Percentiles rank a stretch among this genome's conserved stretches.
Conservation (phyloP, 2,113 vertebrate genomes). For the Prochilodus magdalenae region DNA sequence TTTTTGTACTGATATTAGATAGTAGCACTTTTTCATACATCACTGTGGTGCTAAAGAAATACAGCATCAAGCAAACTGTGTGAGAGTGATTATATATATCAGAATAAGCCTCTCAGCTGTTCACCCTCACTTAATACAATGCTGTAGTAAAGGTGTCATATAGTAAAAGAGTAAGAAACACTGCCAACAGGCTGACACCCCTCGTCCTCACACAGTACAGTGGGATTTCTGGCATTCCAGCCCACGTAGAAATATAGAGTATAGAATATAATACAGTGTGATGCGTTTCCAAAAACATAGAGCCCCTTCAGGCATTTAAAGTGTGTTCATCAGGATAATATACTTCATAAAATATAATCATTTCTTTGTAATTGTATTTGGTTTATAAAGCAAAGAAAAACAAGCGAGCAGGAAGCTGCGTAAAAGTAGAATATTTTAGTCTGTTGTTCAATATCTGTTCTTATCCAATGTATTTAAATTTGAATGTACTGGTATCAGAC, state of each 20-base stretch:
- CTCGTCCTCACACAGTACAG: not conserved
- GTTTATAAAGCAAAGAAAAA: not conserved
- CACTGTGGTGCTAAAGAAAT: no score
- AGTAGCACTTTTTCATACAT: no score
- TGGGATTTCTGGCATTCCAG: not conserved
- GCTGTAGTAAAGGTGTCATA: no score
- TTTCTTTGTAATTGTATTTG: constrained; percentile 5
- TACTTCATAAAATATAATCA: not conserved
- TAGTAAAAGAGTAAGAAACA: no score
- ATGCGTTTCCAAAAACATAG: not conserved
- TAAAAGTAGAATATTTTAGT: not conserved
- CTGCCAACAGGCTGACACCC: no score
- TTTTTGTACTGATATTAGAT: no score
- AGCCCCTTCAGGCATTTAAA: not conserved
- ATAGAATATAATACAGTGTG: not conserved
- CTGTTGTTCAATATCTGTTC: not conserved
- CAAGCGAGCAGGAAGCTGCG: no score
- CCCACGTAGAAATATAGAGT: not conserved
- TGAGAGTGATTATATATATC: no score
- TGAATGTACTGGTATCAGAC: not conserved
- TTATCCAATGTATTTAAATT: not conserved
- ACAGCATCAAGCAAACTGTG: no score
- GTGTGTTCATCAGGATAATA: not conserved
- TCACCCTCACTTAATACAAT: no score
- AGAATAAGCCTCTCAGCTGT: no score